Evolutionary conservation across 1,140 invertebrate genomes (phyloP).

Genomic region (Meloidogyne exigua): DNA sequence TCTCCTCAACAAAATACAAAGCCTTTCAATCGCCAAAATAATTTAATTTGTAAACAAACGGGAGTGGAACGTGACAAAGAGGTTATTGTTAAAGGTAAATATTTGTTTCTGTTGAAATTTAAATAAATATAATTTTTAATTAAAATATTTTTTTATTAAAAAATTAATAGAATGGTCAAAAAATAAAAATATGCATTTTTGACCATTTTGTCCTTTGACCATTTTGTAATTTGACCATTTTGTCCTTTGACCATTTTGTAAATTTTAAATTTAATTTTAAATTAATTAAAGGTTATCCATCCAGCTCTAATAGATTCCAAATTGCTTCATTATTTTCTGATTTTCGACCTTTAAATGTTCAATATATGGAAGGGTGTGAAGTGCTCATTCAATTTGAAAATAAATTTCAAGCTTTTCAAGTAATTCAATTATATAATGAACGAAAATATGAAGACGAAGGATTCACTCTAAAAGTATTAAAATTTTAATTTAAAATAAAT

Average conservation of each 20-base stretch:
- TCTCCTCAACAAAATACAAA: not conserved
- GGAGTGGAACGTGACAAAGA: not conserved
- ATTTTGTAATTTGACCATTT: not conserved
- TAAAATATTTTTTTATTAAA: no score
- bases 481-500: no score
- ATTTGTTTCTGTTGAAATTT: not conserved
- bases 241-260: not conserved
- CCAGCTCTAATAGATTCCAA: slow-evolving; percentile 25
- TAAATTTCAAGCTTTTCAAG: slow-evolving; percentile 33
- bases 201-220: no score
- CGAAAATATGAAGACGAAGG: slow-evolving; percentile 18
- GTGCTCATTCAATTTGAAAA: slow-evolving; percentile 29
- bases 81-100: not conserved
- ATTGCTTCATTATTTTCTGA: slow-evolving; percentile 30
- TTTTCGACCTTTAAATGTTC: slow-evolving; percentile 28
- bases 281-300: not conserved
- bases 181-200: no score
- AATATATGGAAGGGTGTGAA: not conserved
- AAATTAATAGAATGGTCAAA: no score
- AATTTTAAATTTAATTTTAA: not conserved
- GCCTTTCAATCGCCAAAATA: not conserved
- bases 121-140: no score
- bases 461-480: slow-evolving; percentile 14
- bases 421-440: slow-evolving; percentile 12
- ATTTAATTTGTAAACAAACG: not conserved